These are phyloP conservation scores for Urocolius indicus DNA, from an alignment of 2,113 vertebrate genomes.

Conservation along the genomic window DNA sequence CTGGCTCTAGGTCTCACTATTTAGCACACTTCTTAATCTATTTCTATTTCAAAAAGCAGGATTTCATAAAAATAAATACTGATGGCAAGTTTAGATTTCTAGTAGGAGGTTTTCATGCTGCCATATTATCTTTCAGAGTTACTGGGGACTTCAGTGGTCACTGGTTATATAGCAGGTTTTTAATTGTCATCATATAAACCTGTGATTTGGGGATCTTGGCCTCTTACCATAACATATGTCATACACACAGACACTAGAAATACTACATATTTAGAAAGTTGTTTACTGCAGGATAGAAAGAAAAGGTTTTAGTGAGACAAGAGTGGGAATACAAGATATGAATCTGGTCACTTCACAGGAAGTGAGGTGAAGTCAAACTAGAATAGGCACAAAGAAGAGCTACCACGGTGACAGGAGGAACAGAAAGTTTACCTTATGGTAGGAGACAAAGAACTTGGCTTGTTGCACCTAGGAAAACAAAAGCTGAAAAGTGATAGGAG, in stretches of 20 bases:
- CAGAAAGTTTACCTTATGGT: neutral
- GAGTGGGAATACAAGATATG: neutral
- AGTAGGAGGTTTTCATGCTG: neutral
- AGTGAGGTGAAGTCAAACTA: neutral
- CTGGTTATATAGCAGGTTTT: neutral
- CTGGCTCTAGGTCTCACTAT: neutral
- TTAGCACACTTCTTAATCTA: neutral
- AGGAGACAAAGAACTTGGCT: conserved; percentile 16
- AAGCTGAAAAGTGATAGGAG: conserved; percentile 15
- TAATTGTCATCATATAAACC: neutral
- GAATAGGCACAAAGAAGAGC: neutral
- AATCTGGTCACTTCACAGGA: neutral
- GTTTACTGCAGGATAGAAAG: neutral
- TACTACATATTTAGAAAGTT: accelerated
- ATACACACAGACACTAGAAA: neutral
- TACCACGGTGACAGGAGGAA: neutral
- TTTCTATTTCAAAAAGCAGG: neutral
- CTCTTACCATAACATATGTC: neutral
- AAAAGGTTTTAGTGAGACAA: neutral
- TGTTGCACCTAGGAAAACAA: neutral
- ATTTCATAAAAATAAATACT: neutral
- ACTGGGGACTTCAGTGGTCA: neutral
- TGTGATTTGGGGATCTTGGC: neutral
- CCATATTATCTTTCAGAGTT: neutral
- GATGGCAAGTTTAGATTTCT: neutral